These are phyloP conservation scores for Sciaenops ocellatus DNA, from an alignment of 2,797 vertebrate genomes.

Conservation along the genomic window DNA sequence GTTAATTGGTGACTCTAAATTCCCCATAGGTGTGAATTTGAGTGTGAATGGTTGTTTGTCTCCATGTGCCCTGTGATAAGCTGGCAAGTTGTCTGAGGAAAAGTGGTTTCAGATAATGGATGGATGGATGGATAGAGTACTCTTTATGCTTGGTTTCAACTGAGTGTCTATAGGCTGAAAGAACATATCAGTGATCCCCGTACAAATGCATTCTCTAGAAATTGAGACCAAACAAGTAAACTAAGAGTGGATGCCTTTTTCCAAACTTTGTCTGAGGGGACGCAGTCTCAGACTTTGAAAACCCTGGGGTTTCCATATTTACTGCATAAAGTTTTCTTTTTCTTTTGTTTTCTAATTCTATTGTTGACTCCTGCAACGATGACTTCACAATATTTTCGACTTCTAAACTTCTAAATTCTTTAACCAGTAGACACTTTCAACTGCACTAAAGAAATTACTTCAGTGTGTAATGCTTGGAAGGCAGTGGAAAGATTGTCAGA, in stretches of 20 bases:
- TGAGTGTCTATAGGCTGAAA: too few relatives aligned
- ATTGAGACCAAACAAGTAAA: too few relatives aligned
- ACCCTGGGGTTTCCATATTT: not conserved
- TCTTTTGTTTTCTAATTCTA: not conserved
- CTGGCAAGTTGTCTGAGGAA: too few relatives aligned
- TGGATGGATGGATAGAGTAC: too few relatives aligned
- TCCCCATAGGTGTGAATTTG: too few relatives aligned
- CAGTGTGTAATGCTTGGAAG: not conserved
- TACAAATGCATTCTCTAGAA: too few relatives aligned
- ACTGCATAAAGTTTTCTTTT: not conserved
- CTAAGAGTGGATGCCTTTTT: not conserved
- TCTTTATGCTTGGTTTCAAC: too few relatives aligned
- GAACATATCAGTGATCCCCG: too few relatives aligned
- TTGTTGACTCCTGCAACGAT: not conserved
- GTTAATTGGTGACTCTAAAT: too few relatives aligned
- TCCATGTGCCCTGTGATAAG: too few relatives aligned
- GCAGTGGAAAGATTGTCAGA: not conserved
- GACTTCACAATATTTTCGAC: not conserved
- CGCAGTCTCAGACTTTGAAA: not conserved
- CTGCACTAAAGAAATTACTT: not conserved
- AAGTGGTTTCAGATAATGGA: too few relatives aligned
- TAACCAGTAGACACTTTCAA: not conserved
- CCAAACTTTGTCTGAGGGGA: not conserved
- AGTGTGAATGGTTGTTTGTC: too few relatives aligned
- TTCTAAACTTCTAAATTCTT: constrained; percentile 7